phyloP scores from a whole-genome alignment of 2,797 vertebrate species.

The Parauchenoglanis ngamensis region DNA sequence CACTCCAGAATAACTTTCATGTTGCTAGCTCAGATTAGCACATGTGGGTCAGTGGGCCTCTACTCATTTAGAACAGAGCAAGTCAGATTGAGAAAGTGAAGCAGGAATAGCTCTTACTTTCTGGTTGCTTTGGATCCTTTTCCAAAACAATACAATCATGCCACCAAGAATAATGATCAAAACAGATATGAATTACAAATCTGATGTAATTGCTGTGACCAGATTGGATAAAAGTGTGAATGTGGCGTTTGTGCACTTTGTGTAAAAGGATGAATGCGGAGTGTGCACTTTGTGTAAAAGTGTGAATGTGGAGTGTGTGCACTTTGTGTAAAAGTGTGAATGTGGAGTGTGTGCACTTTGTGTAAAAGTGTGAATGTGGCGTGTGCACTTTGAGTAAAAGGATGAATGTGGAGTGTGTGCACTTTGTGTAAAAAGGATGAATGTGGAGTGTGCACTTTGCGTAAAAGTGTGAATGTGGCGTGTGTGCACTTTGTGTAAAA shows the following conservation, averaged over 20 bases:
- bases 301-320: not conserved
- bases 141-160: not conserved
- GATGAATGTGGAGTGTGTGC: not conserved
- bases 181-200: not conserved
- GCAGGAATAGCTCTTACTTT: conserved; percentile 34
- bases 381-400: not conserved
- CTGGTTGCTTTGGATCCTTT: not conserved
- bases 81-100: conserved; percentile 43
- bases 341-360: not conserved
- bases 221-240: not conserved
- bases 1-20: not conserved
- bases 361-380: not conserved
- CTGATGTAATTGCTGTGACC: not conserved
- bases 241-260: not conserved
- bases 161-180: not conserved
- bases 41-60: conserved; percentile 58
- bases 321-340: not conserved
- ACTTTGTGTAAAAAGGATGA: not conserved
- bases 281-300: not conserved
- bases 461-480: not conserved
- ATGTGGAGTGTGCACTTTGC: not conserved
- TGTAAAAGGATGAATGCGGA: not conserved
- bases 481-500: not conserved
- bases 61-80: conserved; percentile 15
- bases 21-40: not conserved